Conservation (phyloP, 2,113 vertebrate species). For the Falco punctatus region DNA sequence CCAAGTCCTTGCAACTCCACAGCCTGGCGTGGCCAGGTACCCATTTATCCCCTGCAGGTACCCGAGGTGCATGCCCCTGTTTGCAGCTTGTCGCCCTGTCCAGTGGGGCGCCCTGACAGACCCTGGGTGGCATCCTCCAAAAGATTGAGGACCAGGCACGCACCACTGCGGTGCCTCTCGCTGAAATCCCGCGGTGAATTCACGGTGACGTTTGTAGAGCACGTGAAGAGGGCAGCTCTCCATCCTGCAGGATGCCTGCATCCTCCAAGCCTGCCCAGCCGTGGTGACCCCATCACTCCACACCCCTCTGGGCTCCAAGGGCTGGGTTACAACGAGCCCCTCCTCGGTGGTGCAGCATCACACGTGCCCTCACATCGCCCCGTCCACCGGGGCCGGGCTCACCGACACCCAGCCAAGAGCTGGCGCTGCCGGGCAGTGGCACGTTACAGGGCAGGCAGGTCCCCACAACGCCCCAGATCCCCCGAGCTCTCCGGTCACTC, state of each 20-base stretch:
- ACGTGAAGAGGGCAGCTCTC: background rate
- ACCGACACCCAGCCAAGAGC: background rate
- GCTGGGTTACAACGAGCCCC: background rate
- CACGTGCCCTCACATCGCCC: background rate
- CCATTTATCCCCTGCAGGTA: background rate
- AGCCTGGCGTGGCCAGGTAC: background rate
- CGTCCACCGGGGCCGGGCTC: background rate
- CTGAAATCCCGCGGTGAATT: background rate
- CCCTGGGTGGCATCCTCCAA: background rate
- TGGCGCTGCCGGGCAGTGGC: rapidly evolving
- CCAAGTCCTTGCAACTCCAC: background rate
- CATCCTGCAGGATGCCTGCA: too few relatives aligned
- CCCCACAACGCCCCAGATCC: background rate
- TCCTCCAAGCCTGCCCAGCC: background rate
- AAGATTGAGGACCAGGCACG: background rate
- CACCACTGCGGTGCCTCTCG: background rate
- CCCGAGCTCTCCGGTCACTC: background rate
- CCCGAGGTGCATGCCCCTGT: background rate
- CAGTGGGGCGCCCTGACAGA: background rate
- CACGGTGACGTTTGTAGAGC: background rate
- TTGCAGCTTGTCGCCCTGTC: background rate
- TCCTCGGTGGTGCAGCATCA: rapidly evolving
- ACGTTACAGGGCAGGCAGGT: background rate
- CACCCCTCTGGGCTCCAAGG: background rate
- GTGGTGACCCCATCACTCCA: background rate